These are phyloP conservation scores for Tyrannus savana DNA, from an alignment of 2,113 vertebrate species.

Conservation along the genomic window DNA sequence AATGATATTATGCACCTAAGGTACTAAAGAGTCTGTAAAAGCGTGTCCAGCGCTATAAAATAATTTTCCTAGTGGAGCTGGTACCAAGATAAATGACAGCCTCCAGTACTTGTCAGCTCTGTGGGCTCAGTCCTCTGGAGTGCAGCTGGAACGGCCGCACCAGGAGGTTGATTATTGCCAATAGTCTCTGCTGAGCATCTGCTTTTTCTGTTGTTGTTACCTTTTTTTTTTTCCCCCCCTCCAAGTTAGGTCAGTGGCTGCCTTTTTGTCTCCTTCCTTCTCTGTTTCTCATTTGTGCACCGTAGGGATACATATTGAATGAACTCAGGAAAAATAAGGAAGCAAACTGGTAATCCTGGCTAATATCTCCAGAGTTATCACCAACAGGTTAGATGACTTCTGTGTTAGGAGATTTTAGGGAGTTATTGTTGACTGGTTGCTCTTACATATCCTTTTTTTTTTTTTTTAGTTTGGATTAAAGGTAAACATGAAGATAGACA, in stretches of 20 bases:
- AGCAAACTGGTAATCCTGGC: background rate
- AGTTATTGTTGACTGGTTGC: background rate
- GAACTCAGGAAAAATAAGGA: background rate
- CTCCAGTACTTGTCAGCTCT: background rate
- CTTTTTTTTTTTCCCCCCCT: background rate
- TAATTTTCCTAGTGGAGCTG: background rate
- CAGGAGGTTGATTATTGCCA: slow-evolving; percentile 19
- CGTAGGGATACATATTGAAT: background rate
- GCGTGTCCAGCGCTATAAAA: background rate
- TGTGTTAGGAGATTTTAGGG: background rate
- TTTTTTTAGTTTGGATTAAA: background rate
- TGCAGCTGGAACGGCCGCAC: background rate
- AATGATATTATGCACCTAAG: background rate
- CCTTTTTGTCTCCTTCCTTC: slow-evolving; percentile 22
- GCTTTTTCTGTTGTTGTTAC: background rate
- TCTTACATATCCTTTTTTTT: background rate
- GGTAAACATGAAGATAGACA: background rate
- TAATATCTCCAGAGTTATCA: background rate
- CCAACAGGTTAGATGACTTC: background rate
- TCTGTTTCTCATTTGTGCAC: background rate
- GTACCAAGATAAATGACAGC: slow-evolving; percentile 14
- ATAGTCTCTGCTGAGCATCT: background rate
- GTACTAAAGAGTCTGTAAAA: background rate
- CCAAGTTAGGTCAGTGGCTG: background rate
- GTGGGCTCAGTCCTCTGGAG: background rate